Base-by-base conservation (phyloP, 2,888 invertebrate genomes). In the Cephus rjabovi region DNA sequence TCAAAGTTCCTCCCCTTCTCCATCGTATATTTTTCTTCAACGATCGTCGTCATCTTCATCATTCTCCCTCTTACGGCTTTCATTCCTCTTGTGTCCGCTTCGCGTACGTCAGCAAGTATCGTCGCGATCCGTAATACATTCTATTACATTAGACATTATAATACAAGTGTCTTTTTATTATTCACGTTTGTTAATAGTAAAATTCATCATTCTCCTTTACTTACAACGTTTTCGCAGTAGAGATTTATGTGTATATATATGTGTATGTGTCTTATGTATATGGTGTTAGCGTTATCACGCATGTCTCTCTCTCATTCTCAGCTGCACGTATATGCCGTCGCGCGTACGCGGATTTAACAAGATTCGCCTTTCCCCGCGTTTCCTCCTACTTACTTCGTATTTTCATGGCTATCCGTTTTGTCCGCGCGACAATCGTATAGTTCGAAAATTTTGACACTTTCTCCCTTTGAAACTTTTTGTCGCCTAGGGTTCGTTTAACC, bases 151-250 rank as follows among this genome's bases (percentile, higher is more conserved):
- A 35, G 30, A 33, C 56, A 35, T 73, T 77, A 75, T 76, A 12
- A 75, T 78, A 78, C 78, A 78, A 78, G 75, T 78, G 78, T 78
- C 75, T 78, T 76, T 78, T 78, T 70, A 70, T 70, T 70, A 40
- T 40, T 40, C 40, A 75, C 56, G 23, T 69, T 78, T 34, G 78
- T 68, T 40, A 40, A 34, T 78, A 75, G 70, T 78, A 73, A 78
- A 78, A 73, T 78, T 69, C 74, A 37, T 75, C 69, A 73, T 34
- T 70, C 35, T 34, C 33, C 4, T 70, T 70, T 70, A 70, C 70
- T 70, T 70, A 70, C 30, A 70, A 70, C 15, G 70, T 30, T 70
- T 70, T 70, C 33, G 69, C 30, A 34, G 34, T 76, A 34, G 35
- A 34, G 34, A 75, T 69, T 35, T 69, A 77, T 40, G 35, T 74